Percentiles rank a stretch among this genome's conserved stretches.
Evolutionary conservation across 2,113 vertebrate species (phyloP).

Genomic region (Larimichthys polyactis): DNA sequence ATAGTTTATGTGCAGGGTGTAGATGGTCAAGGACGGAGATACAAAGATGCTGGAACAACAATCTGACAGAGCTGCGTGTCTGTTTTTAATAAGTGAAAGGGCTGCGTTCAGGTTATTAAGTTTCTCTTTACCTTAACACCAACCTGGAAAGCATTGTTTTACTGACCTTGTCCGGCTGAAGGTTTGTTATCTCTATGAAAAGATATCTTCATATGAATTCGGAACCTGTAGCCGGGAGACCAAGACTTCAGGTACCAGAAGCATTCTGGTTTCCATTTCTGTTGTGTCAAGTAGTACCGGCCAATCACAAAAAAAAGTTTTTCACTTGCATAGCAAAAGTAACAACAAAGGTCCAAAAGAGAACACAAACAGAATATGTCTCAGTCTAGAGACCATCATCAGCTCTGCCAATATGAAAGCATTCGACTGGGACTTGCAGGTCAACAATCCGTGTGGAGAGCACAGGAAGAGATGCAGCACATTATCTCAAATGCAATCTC

Average conservation of each 20-base stretch:
- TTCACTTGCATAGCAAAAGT: background rate
- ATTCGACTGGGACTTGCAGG: too few species aligned
- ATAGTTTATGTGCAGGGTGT: too few species aligned
- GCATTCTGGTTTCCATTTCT: too few species aligned
- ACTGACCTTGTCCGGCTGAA: background rate
- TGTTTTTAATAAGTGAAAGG: background rate
- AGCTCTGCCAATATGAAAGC: background rate
- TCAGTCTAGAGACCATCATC: background rate
- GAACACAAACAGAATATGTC: too few species aligned
- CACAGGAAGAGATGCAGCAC: too few species aligned
- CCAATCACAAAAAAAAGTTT: too few species aligned
- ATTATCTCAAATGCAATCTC: too few species aligned
- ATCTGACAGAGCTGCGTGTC: background rate
- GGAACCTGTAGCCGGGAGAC: too few species aligned
- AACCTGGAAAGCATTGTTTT: background rate
- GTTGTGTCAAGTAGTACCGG: too few species aligned
- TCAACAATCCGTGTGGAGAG: too few species aligned
- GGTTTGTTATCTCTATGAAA: background rate
- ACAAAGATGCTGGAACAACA: background rate
- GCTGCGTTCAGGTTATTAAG: background rate
- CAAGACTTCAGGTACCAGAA: background rate
- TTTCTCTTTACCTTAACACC: background rate
- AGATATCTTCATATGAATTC: too few species aligned
- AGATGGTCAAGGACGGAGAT: background rate
- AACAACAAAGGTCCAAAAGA: background rate